These are phyloP conservation scores for Sinodicranocentrus sp. DNA, from an alignment of 2,888 invertebrate genomes.

Conservation along the genomic window DNA sequence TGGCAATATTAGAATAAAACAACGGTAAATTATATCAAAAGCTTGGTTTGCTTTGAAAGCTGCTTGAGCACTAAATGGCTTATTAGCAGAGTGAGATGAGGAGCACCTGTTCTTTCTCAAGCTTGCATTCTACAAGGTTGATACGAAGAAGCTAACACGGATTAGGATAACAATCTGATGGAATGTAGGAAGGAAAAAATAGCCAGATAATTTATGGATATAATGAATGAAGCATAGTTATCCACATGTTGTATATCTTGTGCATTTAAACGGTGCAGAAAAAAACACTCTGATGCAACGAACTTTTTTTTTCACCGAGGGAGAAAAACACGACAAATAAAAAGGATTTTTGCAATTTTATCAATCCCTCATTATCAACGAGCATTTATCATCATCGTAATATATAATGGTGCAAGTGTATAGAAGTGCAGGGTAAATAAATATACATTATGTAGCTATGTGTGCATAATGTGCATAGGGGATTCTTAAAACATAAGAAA, in stretches of 20 bases:
- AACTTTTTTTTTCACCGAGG: too few species aligned
- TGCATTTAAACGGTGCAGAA: too few species aligned
- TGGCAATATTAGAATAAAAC: too few species aligned
- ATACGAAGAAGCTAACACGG: too few species aligned
- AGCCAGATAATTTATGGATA: conserved; percentile 45
- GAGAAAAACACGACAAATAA: neutral
- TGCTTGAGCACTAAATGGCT: conserved; percentile 1
- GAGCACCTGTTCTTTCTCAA: too few species aligned
- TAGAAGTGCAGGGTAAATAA: conserved; percentile 2
- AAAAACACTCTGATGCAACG: neutral
- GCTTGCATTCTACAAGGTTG: too few species aligned
- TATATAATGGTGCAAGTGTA: neutral
- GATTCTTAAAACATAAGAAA: too few species aligned
- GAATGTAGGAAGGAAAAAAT: conserved; percentile 39
- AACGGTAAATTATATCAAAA: too few species aligned
- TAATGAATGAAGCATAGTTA: conserved; percentile 27
- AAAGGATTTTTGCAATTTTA: conserved; percentile 47
- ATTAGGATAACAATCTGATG: conserved; percentile 1
- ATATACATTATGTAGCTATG: too few species aligned
- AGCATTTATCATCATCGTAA: conserved; percentile 20
- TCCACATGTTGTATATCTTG: neutral
- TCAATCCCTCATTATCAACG: conserved; percentile 30
- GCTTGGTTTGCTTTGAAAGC: too few species aligned
- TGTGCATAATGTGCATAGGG: too few species aligned
- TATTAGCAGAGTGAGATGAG: neutral